Conservation (phyloP, 1,140 invertebrate species). For the fruit fly (Drosophila melanogaster) region DNA sequence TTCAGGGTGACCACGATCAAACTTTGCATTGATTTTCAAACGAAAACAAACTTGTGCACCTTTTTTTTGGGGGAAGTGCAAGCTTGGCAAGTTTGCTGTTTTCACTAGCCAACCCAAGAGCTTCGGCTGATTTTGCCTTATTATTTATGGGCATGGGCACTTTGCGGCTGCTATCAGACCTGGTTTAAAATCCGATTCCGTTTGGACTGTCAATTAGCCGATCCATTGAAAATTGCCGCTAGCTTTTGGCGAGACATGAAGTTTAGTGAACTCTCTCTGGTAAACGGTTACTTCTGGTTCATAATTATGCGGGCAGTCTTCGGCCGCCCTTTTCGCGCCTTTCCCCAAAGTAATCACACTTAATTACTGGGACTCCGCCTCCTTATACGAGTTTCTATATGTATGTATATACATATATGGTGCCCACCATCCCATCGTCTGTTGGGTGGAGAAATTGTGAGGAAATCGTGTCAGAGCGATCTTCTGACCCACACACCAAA, state of each 20-base stretch:
- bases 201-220: slow-evolving; percentile 37
- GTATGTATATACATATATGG: slow-evolving; percentile 7
- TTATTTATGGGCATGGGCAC: slow-evolving; percentile 52
- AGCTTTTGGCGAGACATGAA: slow-evolving; percentile 30
- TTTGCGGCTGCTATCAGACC: slow-evolving; percentile 19
- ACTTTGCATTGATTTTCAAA: slow-evolving; percentile 1
- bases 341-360: slow-evolving; percentile 52
- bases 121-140: slow-evolving; percentile 18
- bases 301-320: slow-evolving; percentile 65
- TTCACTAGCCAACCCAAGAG: slow-evolving; percentile 36
- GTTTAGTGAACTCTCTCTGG: slow-evolving; percentile 64
- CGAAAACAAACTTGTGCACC: slow-evolving; percentile 22
- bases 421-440: slow-evolving; percentile 23
- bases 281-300: slow-evolving; percentile 50
- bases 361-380: slow-evolving; percentile 64
- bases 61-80: slow-evolving; percentile 36
- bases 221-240: slow-evolving; percentile 8
- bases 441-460: slow-evolving; percentile 44
- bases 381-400: slow-evolving; percentile 11
- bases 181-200: slow-evolving; percentile 23
- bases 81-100: slow-evolving; percentile 33
- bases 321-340: slow-evolving; percentile 5
- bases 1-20: not conserved
- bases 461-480: slow-evolving; percentile 66
- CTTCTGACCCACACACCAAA: slow-evolving; percentile 59